phyloP scores from a whole-genome alignment of 2,797 vertebrate species.

The Chromis chromis region DNA sequence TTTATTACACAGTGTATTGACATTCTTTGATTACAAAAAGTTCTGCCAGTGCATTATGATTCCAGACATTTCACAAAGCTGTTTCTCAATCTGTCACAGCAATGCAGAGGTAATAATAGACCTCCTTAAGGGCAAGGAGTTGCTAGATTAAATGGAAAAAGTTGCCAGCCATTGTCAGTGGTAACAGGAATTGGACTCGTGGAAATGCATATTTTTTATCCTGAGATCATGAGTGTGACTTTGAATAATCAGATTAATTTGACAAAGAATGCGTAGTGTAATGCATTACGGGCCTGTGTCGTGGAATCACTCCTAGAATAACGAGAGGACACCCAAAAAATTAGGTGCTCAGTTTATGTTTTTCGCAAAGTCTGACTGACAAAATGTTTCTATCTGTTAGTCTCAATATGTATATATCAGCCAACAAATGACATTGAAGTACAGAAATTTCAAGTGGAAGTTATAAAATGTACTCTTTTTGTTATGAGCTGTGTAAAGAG shows the following conservation, averaged over 20 bases:
- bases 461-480: neutral
- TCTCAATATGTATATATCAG: too few species aligned
- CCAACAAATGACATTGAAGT: neutral
- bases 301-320: neutral
- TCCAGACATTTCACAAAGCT: conserved; percentile 10
- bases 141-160: conserved; percentile 14
- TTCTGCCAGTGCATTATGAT: conserved; percentile 1
- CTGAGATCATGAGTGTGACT: too few species aligned
- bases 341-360: neutral
- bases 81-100: conserved; percentile 9
- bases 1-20: conserved; percentile 30
- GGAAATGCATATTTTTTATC: neutral
- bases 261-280: neutral
- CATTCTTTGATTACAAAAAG: conserved; percentile 26
- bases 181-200: neutral
- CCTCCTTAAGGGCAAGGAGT: conserved; percentile 3
- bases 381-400: neutral
- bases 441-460: neutral
- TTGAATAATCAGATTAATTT: neutral
- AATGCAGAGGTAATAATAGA: conserved; percentile 10
- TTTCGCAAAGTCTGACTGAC: neutral
- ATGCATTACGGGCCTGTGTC: neutral
- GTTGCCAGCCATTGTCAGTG: neutral
- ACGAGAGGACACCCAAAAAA: neutral
- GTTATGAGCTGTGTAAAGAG: too few species aligned